Evolutionary conservation across 2,888 invertebrate genomes (phyloP).

Genomic region (Trissonchulus latispiculum): DNA sequence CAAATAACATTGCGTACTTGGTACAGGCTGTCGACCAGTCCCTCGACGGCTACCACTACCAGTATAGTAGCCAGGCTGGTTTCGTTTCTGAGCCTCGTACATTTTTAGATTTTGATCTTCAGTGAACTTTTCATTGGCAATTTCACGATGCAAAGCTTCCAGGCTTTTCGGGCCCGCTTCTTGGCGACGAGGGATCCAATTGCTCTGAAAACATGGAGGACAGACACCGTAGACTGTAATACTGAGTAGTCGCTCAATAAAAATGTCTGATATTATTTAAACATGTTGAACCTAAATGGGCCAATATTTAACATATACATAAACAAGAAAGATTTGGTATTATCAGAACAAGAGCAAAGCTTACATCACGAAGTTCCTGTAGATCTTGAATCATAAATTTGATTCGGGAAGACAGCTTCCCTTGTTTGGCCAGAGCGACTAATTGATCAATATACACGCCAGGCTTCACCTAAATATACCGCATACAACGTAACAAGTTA

Average conservation of each 20-base stretch:
- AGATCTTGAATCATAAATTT: conserved; percentile 17
- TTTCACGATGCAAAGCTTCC: not conserved
- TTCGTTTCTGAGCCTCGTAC: not conserved
- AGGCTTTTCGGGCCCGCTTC: not conserved
- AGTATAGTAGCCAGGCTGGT: not conserved
- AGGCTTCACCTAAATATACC: too few relatives aligned
- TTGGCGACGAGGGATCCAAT: conserved; percentile 10
- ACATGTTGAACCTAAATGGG: too few relatives aligned
- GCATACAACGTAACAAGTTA: too few relatives aligned
- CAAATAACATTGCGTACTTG: not conserved
- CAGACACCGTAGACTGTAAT: too few relatives aligned
- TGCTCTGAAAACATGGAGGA: not conserved
- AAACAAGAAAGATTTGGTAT: too few relatives aligned
- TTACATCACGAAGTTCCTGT: conserved; percentile 8
- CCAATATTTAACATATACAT: too few relatives aligned
- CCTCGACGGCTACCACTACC: not conserved
- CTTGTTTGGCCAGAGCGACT: not conserved
- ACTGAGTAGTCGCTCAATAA: too few relatives aligned
- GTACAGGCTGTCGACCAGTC: not conserved
- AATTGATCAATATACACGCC: not conserved
- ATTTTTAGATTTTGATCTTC: not conserved
- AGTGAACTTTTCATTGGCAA: not conserved
- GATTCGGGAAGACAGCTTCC: conserved; percentile 4
- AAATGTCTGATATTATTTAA: too few relatives aligned
- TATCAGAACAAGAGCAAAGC: not conserved